Evolutionary conservation across 2,113 vertebrate species (phyloP).

Genomic region (Bos taurus): ARS-UCD2.0 NC_037329.1:9767001-9767500

Average conservation of each 20-base stretch:
- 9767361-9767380: background rate
- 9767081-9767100: background rate
- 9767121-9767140: conserved; percentile 28
- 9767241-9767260: background rate
- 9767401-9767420: background rate
- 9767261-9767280: conserved; percentile 24
- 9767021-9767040: background rate
- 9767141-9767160: conserved; percentile 14
- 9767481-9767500: background rate
- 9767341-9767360: background rate
- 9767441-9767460: background rate
- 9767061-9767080: background rate
- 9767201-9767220: conserved; percentile 54
- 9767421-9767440: background rate
- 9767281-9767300: background rate
- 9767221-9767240: background rate
- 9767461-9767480: background rate
- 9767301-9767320: conserved; percentile 10
- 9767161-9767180: conserved; percentile 46
- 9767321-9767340: conserved; percentile 8
- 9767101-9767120: background rate
- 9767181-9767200: conserved; percentile 49
- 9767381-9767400: background rate
- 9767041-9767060: background rate
- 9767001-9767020: background rate